phyloP scores from a whole-genome alignment of 1,140 invertebrate genomes.

The Pachypeltis micranthus region DNA sequence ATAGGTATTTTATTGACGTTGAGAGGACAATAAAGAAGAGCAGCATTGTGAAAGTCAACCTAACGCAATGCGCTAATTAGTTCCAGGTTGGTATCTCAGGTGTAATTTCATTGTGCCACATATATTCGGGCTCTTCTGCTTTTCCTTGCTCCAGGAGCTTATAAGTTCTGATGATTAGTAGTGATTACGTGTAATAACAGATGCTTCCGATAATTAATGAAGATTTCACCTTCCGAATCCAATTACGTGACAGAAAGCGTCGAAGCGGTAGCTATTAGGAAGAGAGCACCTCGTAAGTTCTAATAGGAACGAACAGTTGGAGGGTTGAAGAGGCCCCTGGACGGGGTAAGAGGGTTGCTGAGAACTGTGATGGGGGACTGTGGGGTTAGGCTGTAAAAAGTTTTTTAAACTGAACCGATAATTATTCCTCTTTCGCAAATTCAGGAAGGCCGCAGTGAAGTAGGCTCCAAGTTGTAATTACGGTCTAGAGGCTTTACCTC shows the following conservation, averaged over 20 bases:
- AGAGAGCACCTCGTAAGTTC: constrained; percentile 9
- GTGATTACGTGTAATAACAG: not conserved
- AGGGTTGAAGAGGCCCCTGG: too few relatives aligned
- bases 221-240: not conserved
- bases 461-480: constrained; percentile 1
- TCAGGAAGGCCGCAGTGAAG: not conserved
- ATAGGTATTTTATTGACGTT: too few relatives aligned
- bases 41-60: too few relatives aligned
- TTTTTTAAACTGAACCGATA: constrained; percentile 10
- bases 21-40: too few relatives aligned
- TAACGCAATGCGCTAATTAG: too few relatives aligned
- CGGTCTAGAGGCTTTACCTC: not conserved
- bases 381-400: not conserved
- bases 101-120: too few relatives aligned
- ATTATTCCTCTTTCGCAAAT: constrained; percentile 4
- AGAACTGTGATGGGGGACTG: not conserved
- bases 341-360: not conserved
- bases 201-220: not conserved
- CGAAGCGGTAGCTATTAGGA: not conserved
- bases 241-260: not conserved
- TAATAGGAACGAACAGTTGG: constrained; percentile 3
- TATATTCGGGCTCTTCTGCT: too few relatives aligned
- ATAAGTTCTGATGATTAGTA: too few relatives aligned
- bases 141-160: not conserved
- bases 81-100: too few relatives aligned